Conservation (phyloP, 1,140 invertebrate species). For the Fopius arisanus region DNA sequence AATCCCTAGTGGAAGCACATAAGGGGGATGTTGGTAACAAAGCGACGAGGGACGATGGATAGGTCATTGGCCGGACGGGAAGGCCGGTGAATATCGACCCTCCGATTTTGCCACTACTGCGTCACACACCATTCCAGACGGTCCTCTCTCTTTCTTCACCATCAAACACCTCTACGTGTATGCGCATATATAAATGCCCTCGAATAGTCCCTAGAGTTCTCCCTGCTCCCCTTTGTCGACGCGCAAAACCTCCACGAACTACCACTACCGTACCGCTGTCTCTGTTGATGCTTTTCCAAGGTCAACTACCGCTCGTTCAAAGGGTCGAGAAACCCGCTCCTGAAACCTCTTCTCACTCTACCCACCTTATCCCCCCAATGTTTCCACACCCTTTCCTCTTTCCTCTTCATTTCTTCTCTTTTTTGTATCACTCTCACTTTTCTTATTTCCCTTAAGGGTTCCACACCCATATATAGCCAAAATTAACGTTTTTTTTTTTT, state of each 20-base stretch:
- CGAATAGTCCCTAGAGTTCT: not conserved
- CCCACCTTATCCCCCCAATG: not conserved
- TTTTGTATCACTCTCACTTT: too few relatives aligned
- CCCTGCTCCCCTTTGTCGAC: not conserved
- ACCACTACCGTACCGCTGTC: not conserved
- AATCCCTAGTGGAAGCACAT: constrained; percentile 20
- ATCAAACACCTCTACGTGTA: not conserved
- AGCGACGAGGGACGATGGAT: constrained; percentile 32
- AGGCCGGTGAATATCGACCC: constrained; percentile 59
- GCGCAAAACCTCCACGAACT: not conserved
- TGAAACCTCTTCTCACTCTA: not conserved
- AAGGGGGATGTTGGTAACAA: constrained; percentile 36
- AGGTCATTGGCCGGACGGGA: constrained; percentile 53
- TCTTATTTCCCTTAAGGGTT: too few relatives aligned
- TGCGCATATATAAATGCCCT: not conserved
- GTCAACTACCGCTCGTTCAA: constrained; percentile 44
- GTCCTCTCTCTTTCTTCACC: constrained; percentile 31
- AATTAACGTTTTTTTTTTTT: too few relatives aligned
- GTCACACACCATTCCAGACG: constrained; percentile 25
- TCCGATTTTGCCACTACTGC: constrained; percentile 42
- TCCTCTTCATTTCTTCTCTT: too few relatives aligned
- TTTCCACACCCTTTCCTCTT: too few relatives aligned
- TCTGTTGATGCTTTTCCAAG: constrained; percentile 43
- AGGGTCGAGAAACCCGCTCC: constrained; percentile 32
- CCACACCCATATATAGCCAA: too few relatives aligned